These are phyloP conservation scores for Gorsachius goisagi DNA, from an alignment of 2,113 vertebrate species.

Conservation along the genomic window DNA sequence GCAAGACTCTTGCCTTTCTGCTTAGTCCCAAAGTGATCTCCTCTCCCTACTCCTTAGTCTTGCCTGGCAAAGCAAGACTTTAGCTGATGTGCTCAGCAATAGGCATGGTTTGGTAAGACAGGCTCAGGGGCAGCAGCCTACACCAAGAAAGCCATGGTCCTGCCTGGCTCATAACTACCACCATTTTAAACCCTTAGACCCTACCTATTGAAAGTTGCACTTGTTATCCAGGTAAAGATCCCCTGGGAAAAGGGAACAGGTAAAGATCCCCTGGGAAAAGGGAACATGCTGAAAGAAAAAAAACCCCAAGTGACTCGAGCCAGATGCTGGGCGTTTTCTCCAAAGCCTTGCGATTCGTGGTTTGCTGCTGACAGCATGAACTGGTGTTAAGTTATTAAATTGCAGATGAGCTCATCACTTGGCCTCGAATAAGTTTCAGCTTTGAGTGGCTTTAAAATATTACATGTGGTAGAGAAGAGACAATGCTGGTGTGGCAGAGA, in stretches of 20 bases:
- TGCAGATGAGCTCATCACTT: conserved; percentile 58
- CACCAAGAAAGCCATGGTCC: background rate
- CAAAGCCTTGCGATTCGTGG: background rate
- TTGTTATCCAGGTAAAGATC: background rate
- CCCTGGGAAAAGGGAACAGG: background rate
- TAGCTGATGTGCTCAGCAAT: background rate
- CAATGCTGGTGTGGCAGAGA: conserved; percentile 3
- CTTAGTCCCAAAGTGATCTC: background rate
- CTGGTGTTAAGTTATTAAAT: conserved; percentile 27
- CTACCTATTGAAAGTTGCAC: background rate
- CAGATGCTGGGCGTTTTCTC: conserved; percentile 34
- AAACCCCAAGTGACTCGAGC: background rate
- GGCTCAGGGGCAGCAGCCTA: background rate
- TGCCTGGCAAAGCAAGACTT: background rate
- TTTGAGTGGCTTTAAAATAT: conserved; percentile 11
- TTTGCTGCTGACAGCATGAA: conserved; percentile 27
- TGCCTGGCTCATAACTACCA: background rate
- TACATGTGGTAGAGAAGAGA: background rate
- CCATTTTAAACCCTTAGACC: background rate
- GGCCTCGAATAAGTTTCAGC: background rate
- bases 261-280: background rate
- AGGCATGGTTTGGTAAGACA: background rate
- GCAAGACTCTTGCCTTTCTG: background rate
- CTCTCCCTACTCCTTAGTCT: background rate
- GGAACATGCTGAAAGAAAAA: background rate